Conservation (phyloP, 2,113 vertebrate genomes). For the Atlantisia rogersi region DNA sequence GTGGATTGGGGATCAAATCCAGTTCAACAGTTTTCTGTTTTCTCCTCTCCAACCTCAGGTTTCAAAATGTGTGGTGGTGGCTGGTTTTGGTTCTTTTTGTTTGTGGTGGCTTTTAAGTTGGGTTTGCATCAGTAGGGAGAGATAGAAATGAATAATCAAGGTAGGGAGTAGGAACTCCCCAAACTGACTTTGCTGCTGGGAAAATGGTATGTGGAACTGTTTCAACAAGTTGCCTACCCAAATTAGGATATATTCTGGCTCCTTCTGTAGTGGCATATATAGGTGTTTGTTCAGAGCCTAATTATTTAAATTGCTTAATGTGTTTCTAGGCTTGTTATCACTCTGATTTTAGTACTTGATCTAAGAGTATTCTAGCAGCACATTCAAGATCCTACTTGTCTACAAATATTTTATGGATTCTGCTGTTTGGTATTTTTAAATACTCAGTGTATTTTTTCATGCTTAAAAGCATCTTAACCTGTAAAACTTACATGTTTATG, state of each 20-base stretch:
- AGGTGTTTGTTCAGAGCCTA: background rate
- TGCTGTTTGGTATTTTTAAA: background rate
- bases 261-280: background rate
- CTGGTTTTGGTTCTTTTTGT: too few relatives aligned
- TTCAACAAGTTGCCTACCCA: background rate
- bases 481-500: background rate
- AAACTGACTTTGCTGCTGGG: background rate
- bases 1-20: background rate
- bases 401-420: background rate
- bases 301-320: background rate
- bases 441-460: background rate
- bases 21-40: background rate
- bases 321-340: background rate
- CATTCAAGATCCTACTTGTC: background rate
- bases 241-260: background rate
- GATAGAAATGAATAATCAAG: background rate
- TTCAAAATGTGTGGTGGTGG: background rate
- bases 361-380: background rate
- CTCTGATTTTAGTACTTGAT: background rate
- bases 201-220: background rate
- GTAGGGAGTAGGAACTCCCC: background rate
- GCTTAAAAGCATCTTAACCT: background rate
- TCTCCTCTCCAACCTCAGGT: background rate
- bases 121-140: background rate
- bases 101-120: background rate